phyloP scores from a whole-genome alignment of 2,113 vertebrate genomes.

The human (Homo sapiens) region GRCh38 chr12:9109501-9110000 shows the following conservation, averaged over 20 bases:
- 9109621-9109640: not conserved
- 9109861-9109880: slow-evolving; percentile 86
- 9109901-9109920: slow-evolving; percentile 57
- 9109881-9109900: slow-evolving; percentile 62
- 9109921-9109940: slow-evolving; percentile 82
- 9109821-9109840: not conserved
- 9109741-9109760: not conserved
- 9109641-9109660: not conserved
- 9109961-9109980: slow-evolving; percentile 80
- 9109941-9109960: slow-evolving; percentile 83
- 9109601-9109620: not conserved
- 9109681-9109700: not conserved
- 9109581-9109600: no score
- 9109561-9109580: not conserved
- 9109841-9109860: not conserved
- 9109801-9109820: not conserved
- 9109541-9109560: not conserved
- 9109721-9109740: not conserved
- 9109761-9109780: not conserved
- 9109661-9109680: slow-evolving; percentile 7
- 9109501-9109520: not conserved
- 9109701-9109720: not conserved
- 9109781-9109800: not conserved
- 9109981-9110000: slow-evolving; percentile 72
- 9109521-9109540: not conserved